Evolutionary conservation across 2,113 vertebrate genomes (phyloP).

Genomic region (Phocoena sinus): DNA sequence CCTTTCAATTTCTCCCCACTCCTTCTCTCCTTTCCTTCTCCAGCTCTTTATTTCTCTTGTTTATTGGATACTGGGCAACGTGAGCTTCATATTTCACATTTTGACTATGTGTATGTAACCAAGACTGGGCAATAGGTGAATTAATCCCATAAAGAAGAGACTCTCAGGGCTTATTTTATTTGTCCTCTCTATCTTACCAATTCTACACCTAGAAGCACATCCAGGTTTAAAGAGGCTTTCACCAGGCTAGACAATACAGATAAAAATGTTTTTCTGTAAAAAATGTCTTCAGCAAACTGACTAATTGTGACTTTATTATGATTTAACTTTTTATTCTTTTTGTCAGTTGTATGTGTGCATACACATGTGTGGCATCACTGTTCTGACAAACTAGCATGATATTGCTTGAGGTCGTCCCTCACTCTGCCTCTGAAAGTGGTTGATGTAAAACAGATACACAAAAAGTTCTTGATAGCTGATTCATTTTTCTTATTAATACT

Average conservation of each 20-base stretch:
- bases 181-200: not conserved
- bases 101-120: not conserved
- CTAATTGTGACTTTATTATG: not conserved
- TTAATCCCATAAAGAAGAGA: not conserved
- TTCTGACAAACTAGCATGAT: not conserved
- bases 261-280: not conserved
- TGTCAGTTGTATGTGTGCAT: not conserved
- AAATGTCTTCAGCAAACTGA: not conserved
- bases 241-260: not conserved
- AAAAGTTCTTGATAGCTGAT: not conserved
- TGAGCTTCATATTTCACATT: not conserved
- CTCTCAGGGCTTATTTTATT: not conserved
- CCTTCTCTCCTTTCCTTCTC: not conserved
- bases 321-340: not conserved
- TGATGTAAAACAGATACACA: not conserved
- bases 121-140: not conserved
- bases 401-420: not conserved
- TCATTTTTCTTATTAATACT: not conserved
- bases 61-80: not conserved
- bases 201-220: not conserved
- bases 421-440: not conserved
- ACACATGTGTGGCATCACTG: not conserved
- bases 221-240: not conserved
- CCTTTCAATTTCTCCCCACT: too few species aligned
- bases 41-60: not conserved